Percentiles rank a stretch among this genome's conserved stretches.
Conservation (phyloP, 2,797 vertebrate genomes). For the Pseudocheirus occidentalis region DNA sequence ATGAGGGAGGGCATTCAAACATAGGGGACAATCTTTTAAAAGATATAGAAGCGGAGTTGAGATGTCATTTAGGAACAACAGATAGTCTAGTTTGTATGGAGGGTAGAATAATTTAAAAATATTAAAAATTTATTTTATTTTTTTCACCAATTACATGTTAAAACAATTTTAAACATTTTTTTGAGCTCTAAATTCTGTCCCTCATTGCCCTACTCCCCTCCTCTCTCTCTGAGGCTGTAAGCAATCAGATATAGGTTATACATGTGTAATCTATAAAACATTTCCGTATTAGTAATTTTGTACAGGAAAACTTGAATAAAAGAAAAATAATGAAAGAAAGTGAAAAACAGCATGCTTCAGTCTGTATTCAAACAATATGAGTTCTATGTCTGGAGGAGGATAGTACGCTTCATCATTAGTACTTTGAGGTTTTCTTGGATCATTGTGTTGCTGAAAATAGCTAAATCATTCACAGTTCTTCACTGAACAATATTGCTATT, state of each 20-base stretch:
- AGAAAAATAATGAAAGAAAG: neutral
- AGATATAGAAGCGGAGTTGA: neutral
- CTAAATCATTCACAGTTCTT: neutral
- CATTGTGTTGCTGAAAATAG: neutral
- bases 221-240: neutral
- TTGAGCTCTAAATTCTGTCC: neutral
- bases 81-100: neutral
- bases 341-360: neutral
- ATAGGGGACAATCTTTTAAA: neutral
- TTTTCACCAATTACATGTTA: neutral
- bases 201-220: neutral
- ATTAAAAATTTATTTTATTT: neutral
- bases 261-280: neutral
- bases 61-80: neutral
- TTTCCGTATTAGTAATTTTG: neutral
- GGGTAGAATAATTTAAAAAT: neutral
- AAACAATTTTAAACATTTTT: neutral
- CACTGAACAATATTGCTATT: neutral
- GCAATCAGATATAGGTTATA: neutral
- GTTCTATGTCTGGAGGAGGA: too few species aligned
- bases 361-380: neutral
- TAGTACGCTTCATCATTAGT: neutral
- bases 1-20: neutral
- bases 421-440: neutral
- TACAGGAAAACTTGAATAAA: neutral